Base-by-base conservation (phyloP, 2,888 invertebrate species). In the Euclidia mi region DNA sequence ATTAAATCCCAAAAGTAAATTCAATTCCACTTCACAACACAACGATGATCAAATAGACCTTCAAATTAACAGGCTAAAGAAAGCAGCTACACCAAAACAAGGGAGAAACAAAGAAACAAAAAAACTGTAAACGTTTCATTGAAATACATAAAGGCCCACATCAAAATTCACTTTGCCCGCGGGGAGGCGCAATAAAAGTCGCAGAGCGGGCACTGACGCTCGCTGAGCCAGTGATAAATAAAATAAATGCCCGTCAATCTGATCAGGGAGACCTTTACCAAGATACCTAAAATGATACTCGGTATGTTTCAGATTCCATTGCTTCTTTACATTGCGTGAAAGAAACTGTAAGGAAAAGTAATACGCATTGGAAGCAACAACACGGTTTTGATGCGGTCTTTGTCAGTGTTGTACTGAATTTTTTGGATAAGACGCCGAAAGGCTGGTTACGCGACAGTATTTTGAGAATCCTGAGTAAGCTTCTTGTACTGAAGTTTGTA, bases 81-180 rank as follows among this genome's bases (percentile, higher is more conserved):
- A 73, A 64, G 35, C 43, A 14, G 34, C 53, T 42, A 60, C 44
- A 56, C 40, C 57, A 41, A 67, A 65, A 71, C 58, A 65, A 61
- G 52, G 50, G 44, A 52, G 56, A 52, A 67, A 71, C 63, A 67
- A 52, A 65, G 53, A 55, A 51, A 49, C 51, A 65, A 69, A 59
- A 62, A 69, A 76, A 82, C 78, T 76, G 79, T 82, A 82, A 86
- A 84, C 85, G 87, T 86, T 86, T 83, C 87, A 87, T 84, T 80
- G 84, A 79, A 84, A n/a, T n/a, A n/a, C n/a, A n/a, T n/a, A n/a
- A n/a, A 88, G 82, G 82, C 52, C 82, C 87, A 81, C 88, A 91
- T 91, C 90, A 91, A 91, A 91, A 90, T 89, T 91, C 90, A 90
- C 90, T 90, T 90, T 87, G 85, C 79, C 78, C 82, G 89, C 88